These are phyloP conservation scores for Orbicella faveolata DNA, from an alignment of 64 coral and sea anemone genomes.

Conservation along the genomic window DNA sequence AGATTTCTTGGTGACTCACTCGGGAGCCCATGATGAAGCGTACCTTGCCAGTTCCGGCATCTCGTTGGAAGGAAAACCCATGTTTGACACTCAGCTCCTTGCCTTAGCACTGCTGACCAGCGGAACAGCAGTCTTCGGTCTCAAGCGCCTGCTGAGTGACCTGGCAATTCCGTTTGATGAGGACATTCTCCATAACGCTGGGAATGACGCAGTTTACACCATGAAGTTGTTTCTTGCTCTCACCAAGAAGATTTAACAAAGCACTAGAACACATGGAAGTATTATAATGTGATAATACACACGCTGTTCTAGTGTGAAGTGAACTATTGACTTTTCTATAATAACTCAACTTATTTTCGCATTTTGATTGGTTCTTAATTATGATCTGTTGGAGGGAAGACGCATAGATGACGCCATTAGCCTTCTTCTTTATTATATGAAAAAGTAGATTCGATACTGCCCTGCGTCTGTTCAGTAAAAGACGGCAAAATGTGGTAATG, in stretches of 20 bases:
- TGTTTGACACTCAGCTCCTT: conserved; percentile 65
- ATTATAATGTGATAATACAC: too few relatives aligned
- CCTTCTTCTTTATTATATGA: too few relatives aligned
- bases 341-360: too few relatives aligned
- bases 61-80: not conserved
- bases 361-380: too few relatives aligned
- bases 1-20: conserved; percentile 53
- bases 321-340: too few relatives aligned
- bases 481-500: too few relatives aligned
- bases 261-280: too few relatives aligned
- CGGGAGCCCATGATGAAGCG: conserved; percentile 20
- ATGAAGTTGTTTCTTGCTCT: conserved; percentile 17
- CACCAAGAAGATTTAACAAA: not conserved
- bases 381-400: too few relatives aligned
- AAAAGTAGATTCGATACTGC: too few relatives aligned
- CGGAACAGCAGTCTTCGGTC: conserved; percentile 32
- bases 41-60: conserved; percentile 31
- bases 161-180: conserved; percentile 41
- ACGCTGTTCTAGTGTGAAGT: too few relatives aligned
- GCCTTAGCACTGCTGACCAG: conserved; percentile 47
- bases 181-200: conserved; percentile 55
- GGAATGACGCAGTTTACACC: conserved; percentile 42
- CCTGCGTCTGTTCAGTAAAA: too few relatives aligned
- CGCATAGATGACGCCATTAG: too few relatives aligned
- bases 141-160: conserved; percentile 54